Evolutionary conservation across 2,113 vertebrate genomes (phyloP).

Genomic region (Copsychus sechellarum): DNA sequence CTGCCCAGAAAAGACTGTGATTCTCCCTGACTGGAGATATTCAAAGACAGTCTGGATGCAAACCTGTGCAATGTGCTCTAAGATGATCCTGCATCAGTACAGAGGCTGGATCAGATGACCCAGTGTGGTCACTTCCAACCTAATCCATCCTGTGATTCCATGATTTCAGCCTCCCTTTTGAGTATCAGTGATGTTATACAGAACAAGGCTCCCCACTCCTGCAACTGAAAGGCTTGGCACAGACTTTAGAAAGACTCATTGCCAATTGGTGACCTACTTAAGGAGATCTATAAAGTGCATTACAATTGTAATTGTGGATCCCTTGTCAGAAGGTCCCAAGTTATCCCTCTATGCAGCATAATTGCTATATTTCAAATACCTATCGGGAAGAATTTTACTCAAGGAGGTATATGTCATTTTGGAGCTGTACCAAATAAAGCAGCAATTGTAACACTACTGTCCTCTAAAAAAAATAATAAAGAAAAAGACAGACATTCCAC

Average conservation of each 20-base stretch:
- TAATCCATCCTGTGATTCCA: neutral
- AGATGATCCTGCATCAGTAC: neutral
- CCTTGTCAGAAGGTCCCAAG: conserved; percentile 10
- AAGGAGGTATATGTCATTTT: neutral
- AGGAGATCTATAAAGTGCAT: neutral
- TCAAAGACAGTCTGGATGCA: neutral
- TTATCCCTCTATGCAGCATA: neutral
- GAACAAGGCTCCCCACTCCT: neutral
- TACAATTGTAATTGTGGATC: neutral
- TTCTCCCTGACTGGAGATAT: neutral
- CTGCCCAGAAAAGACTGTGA: neutral
- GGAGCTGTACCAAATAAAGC: neutral
- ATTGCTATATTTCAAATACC: neutral
- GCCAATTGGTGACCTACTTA: neutral
- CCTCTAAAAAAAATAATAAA: neutral
- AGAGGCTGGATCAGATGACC: neutral
- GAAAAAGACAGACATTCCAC: neutral
- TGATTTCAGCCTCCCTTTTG: neutral
- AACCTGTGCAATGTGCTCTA: neutral
- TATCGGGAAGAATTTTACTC: neutral
- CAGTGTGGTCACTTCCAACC: neutral
- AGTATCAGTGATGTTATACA: accelerated
- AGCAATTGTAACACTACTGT: neutral
- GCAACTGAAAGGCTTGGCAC: accelerated
- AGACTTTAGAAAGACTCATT: neutral